Evolutionary conservation across 2,888 invertebrate species (phyloP), one percentile per base, ranked within the genome.

Genomic region (Gari tellinella): DNA sequence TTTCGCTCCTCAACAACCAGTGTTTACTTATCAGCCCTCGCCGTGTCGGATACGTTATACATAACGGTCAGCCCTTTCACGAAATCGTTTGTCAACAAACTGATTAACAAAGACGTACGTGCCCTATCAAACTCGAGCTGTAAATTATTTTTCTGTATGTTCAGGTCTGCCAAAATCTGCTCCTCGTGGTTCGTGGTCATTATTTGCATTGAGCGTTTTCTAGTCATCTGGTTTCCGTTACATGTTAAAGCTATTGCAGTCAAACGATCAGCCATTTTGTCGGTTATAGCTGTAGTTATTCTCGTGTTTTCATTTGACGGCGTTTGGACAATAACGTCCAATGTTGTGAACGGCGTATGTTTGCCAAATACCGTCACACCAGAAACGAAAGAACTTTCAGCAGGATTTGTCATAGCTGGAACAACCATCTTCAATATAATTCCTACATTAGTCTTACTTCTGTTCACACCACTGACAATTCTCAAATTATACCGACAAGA

Each of bases 151-250:
- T 84, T 81, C 63, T 79, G 64, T 46, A 21, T 73, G 15, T 81
- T 66, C 43, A 60, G 79, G 14, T 68, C 69, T 7, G 65, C 81
- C 12, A 85, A 85, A 52, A 77, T 82, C 23, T 65, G 65, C 19
- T 81, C 81, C 10, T 79, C 83, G 7, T 83, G 85, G 83, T 64
- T 83, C 15, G 75, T 85, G 2, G 79, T 83, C 0, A 40, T 73
- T n/a, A 75, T 85, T 25, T 63, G 77, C 37, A 53, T 80, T 2
- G 83, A 85, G 43, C 57, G 85, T 10, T 84, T 85, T 40, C 49
- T 81, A 14, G 82, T 82, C 15, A 72, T 84, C 1, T 82, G 82
- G 79, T 64, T 81, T 15, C 83, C 82, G 3, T 26, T 80, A 7
- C 48, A 70, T 26, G 81, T 77, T 2, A 82, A 77, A 23, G 5